Evolutionary conservation across 2,113 vertebrate species (phyloP), one percentile per base, ranked within the genome.

Genomic region (Rhinichthys klamathensis): DNA sequence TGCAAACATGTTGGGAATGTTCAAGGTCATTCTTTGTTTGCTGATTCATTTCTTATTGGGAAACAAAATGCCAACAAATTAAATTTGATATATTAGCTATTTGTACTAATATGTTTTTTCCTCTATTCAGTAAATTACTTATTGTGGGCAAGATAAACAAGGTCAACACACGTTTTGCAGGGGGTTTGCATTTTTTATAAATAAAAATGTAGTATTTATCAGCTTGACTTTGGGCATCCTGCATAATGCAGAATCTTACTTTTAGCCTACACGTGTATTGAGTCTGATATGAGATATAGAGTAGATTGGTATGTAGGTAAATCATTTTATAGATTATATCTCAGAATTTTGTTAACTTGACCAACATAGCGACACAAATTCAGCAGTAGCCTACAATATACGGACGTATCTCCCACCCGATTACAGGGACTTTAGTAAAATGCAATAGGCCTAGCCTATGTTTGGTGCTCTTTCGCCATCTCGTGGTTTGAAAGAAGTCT

Each of bases 381-480:
- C 32, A 38, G 65, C 16, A 41, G 38, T 35, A 35, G 8, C 35
- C 35, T 35, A 10, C 9, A 41, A 10, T 41, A 41, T 41, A 41
- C 8, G 41, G 41, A 41, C 41, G 8, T 41, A 41, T 41, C 41
- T 41, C 41, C 41, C 41, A 41, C 8, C 9, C 41, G n/a, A 41
- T 21, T 18, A 56, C 2, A 56, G 6, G 51, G 16, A 56, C 6
- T 56, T 54, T 54, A 16, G 15, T 54, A 6, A 56, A 56, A 23
- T 16, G 6, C 7, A 38, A 21, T 10, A 44, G 46, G 46, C 32
- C 35, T 35, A 41, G 38, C 8, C 2, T 21, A 63, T 73, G 88
- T 82, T n/a, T 82, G 80, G 86, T 80, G 70, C 23, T 84, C 56
- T 76, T 83, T 83, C 63, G 54, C 85, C 23, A 70, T 81, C 76